phyloP scores from a whole-genome alignment of 2,888 invertebrate genomes.

The Nephrotoma appendiculata region DNA sequence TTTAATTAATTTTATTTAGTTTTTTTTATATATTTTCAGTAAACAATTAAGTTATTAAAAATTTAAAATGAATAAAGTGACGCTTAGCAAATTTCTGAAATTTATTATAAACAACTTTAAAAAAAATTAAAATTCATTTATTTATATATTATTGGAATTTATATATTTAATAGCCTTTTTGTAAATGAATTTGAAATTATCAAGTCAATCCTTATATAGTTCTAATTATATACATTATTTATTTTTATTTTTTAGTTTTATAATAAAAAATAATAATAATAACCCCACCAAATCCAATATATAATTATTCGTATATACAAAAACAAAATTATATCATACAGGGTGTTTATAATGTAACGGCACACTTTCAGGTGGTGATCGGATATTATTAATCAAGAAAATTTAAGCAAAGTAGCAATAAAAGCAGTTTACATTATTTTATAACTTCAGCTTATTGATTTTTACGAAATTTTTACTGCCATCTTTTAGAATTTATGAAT shows the following conservation, averaged over 20 bases:
- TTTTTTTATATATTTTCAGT: neutral
- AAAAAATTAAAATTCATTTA: neutral
- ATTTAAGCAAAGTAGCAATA: too few species aligned
- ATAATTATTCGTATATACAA: too few species aligned
- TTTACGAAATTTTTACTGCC: too few species aligned
- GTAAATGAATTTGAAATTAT: neutral
- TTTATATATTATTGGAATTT: neutral
- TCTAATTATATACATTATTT: neutral
- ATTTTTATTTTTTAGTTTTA: neutral
- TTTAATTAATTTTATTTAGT: neutral
- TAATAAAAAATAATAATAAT: neutral
- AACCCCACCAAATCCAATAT: neutral
- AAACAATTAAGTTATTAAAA: neutral
- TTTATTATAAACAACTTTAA: neutral
- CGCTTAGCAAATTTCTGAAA: neutral
- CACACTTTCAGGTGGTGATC: too few species aligned
- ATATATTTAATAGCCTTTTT: neutral
- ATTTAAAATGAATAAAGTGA: neutral
- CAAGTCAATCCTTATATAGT: neutral
- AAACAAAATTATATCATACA: too few species aligned
- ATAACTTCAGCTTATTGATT: too few species aligned
- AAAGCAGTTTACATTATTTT: too few species aligned
- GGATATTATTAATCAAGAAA: too few species aligned
- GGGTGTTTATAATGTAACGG: too few species aligned
- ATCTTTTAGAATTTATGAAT: too few species aligned